Evolutionary conservation across 1,140 invertebrate species (phyloP).

Genomic region (Drosophila orosa): DNA sequence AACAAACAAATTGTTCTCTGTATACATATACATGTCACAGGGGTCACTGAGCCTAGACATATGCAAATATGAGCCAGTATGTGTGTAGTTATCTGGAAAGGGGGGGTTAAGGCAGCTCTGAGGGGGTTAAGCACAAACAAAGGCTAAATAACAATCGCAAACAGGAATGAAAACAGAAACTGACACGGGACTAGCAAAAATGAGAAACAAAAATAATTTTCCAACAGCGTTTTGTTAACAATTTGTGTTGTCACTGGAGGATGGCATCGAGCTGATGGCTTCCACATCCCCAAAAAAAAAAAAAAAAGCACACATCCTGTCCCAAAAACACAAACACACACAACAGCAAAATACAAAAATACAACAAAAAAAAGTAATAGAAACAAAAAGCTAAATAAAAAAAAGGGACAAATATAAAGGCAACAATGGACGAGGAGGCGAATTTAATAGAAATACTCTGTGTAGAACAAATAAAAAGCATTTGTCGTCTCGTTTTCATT

Average conservation of each 20-base stretch:
- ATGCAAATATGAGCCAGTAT: conserved; percentile 13
- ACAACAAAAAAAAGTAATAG: conserved; percentile 11
- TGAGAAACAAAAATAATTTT: conserved; percentile 44
- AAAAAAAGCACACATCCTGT: conserved; percentile 10
- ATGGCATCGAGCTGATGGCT: conserved; percentile 10
- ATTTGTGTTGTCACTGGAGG: conserved; percentile 57
- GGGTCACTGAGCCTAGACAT: conserved; percentile 1
- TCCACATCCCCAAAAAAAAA: background rate
- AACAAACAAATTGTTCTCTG: no score
- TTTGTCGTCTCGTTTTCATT: conserved; percentile 66
- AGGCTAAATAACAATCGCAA: conserved; percentile 38
- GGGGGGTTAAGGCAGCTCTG: background rate
- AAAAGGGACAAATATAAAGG: conserved; percentile 17
- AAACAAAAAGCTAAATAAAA: conserved; percentile 32
- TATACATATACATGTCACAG: no score
- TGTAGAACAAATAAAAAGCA: conserved; percentile 75
- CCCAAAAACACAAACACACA: conserved; percentile 14
- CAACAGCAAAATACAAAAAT: background rate
- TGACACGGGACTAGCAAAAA: conserved; percentile 23
- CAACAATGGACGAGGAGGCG: conserved; percentile 51
- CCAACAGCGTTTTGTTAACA: conserved; percentile 53
- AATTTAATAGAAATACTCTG: conserved; percentile 69
- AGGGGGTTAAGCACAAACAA: conserved; percentile 35
- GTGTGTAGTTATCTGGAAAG: no score
- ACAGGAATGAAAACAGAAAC: conserved; percentile 26